Conservation (phyloP, 2,888 invertebrate genomes). For the Drosophila mayaguana region DNA sequence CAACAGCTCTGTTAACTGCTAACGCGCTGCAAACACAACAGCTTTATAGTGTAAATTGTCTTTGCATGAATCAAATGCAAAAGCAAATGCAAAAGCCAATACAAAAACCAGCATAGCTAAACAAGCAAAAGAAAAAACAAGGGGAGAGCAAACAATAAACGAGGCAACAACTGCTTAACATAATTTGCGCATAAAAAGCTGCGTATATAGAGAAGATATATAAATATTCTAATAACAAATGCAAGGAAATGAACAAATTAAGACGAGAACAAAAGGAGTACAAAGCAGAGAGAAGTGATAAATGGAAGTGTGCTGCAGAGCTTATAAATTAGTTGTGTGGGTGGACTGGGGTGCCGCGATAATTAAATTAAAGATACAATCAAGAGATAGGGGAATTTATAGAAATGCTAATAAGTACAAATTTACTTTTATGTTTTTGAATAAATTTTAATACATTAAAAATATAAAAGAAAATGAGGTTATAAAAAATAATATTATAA, state of each 20-base stretch:
- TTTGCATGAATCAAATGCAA: conserved; percentile 12
- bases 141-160: conserved; percentile 19
- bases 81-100: neutral
- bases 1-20: conserved; percentile 11
- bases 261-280: neutral
- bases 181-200: conserved; percentile 58
- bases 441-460: too few species aligned
- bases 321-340: conserved; percentile 10
- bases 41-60: conserved; percentile 10
- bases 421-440: neutral
- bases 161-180: conserved; percentile 53
- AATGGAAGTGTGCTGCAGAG: conserved; percentile 2
- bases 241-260: conserved; percentile 11
- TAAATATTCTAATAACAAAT: conserved; percentile 8
- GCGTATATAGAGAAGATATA: conserved; percentile 8
- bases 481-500: too few species aligned
- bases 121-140: conserved; percentile 18
- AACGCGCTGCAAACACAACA: conserved; percentile 4
- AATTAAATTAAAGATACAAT: neutral
- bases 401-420: neutral
- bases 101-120: conserved; percentile 1
- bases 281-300: conserved; percentile 3
- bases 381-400: neutral
- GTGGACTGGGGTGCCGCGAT: neutral
- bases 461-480: too few species aligned